A percentile compares a stretch with the other conserved stretches of the same genome.
Evolutionary conservation across 1,140 invertebrate species (phyloP).

Genomic region (Eciton burchellii): DNA sequence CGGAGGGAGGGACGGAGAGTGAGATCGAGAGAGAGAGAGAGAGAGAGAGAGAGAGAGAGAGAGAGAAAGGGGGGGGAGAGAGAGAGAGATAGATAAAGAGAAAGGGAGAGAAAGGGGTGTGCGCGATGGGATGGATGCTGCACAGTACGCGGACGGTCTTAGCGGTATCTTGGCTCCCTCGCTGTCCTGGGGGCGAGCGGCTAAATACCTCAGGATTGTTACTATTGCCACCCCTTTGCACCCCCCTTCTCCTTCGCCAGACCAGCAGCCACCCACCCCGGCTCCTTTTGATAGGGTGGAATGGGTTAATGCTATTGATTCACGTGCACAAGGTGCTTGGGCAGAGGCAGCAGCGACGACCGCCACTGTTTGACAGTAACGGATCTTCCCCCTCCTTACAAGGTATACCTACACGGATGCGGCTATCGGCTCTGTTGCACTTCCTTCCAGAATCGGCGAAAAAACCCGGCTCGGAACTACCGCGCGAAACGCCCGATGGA

Average conservation of each 20-base stretch:
- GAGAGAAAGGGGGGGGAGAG: conserved; percentile 43
- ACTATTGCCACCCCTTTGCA: conserved; percentile 83
- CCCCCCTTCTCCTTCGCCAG: conserved; percentile 71
- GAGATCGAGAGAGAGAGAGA: conserved; percentile 60
- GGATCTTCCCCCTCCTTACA: conserved; percentile 75
- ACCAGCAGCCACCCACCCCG: conserved; percentile 69
- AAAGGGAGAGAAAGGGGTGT: conserved; percentile 68
- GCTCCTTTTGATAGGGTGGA: conserved; percentile 83
- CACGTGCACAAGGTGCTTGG: conserved; percentile 82
- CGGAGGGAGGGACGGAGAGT: conserved; percentile 68
- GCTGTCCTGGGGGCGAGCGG: conserved; percentile 81
- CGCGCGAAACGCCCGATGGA: conserved; percentile 10
- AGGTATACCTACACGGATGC: conserved; percentile 56
- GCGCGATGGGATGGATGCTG: conserved; percentile 80
- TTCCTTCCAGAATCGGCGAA: conserved; percentile 30
- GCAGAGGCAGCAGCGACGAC: conserved; percentile 71
- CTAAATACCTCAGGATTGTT: conserved; percentile 86
- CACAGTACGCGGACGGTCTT: conserved; percentile 84
- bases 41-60: neutral
- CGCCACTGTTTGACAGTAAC: conserved; percentile 86
- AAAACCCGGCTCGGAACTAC: conserved; percentile 2
- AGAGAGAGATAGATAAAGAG: conserved; percentile 57
- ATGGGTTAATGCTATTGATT: conserved; percentile 87
- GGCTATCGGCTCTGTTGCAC: conserved; percentile 53
- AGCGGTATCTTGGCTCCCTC: conserved; percentile 84